Base-by-base conservation (phyloP, 2,797 vertebrate genomes). In the Enteromius thamalakanensis region DNA sequence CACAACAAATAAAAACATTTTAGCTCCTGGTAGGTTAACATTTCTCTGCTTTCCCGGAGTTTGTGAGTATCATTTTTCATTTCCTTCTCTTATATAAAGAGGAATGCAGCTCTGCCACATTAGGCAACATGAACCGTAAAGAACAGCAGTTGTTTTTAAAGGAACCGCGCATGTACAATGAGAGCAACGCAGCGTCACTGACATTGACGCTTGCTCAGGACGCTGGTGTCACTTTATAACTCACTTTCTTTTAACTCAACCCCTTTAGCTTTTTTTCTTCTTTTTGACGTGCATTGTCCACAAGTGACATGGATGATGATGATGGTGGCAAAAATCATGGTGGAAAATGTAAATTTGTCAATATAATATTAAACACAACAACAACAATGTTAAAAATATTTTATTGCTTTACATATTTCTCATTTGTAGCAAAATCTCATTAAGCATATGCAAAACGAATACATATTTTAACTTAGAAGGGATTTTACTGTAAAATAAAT, bases 91-190 rank as follows among this genome's bases (percentile, higher is more conserved):
- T 55, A 2, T 37, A 37, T 37, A 26, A 68, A 37, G 23, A 4
- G 78, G 34, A 79, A 79, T 79, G 65, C 32, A 29, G 78, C 6
- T 80, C 14, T 42, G 26, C 78, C 26, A 29, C 32, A 58, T 69
- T 19, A 14, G 5, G 3, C 10, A 32, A 15, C 47, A 65, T 11
- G 26, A 71, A 32, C 15, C 15, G 2, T 6, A 1, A 17, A 14
- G 12, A 45, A 26, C 12, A 15, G 6, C 7, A 5, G 3, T 0
- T 15, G 9, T 1, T 40, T 7, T 40, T 9, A 1, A 70, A 80
- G 67, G 15, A 12, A n/a, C 37, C 21, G 51, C 2, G 10, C 37
- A 70, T 3, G 2, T 45, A 42, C 12, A n/a, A 2, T 58, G 3
- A 2, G 23, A 23, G 3, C 55, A 23, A 23, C 9, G 0, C 53